Conservation (phyloP, 2,113 vertebrate species). For the Sylvietta virens region DNA sequence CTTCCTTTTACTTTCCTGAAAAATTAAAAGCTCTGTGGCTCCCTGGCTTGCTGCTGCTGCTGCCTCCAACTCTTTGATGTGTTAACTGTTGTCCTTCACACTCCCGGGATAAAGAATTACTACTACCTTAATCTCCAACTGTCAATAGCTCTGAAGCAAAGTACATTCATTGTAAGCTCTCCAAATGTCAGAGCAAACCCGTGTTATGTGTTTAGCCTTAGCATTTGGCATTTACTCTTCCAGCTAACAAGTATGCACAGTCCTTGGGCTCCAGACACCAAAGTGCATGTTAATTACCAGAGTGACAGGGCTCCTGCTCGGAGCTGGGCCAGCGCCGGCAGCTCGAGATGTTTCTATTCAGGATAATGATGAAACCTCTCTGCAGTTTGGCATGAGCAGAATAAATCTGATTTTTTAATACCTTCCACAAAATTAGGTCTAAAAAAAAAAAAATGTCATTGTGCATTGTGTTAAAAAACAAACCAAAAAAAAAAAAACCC, state of each 20-base stretch:
- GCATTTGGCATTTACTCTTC: conserved; percentile 80
- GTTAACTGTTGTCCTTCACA: conserved; percentile 69
- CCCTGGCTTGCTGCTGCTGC: not conserved
- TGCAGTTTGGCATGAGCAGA: not conserved
- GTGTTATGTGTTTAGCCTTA: conserved; percentile 65
- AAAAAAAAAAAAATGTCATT: no score
- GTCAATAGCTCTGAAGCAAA: conserved; percentile 80
- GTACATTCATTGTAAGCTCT: conserved; percentile 79
- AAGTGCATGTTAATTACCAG: conserved; percentile 69
- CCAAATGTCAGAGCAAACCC: conserved; percentile 79
- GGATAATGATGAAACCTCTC: not conserved
- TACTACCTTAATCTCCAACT: conserved; percentile 77
- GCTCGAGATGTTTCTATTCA: not conserved
- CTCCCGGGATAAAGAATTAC: conserved; percentile 68
- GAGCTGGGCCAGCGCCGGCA: not conserved
- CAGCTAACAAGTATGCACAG: conserved; percentile 63
- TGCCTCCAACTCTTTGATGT: conserved; percentile 58
- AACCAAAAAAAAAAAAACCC: not conserved
- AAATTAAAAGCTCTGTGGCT: conserved; percentile 43
- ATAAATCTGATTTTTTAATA: not conserved
- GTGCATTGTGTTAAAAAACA: not conserved
- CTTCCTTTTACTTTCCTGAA: not conserved
- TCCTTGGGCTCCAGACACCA: conserved; percentile 57
- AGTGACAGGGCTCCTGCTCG: not conserved
- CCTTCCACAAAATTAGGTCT: not conserved